Base-by-base conservation (phyloP, 2,888 invertebrate genomes). In the Tetanocera ferruginea region DNA sequence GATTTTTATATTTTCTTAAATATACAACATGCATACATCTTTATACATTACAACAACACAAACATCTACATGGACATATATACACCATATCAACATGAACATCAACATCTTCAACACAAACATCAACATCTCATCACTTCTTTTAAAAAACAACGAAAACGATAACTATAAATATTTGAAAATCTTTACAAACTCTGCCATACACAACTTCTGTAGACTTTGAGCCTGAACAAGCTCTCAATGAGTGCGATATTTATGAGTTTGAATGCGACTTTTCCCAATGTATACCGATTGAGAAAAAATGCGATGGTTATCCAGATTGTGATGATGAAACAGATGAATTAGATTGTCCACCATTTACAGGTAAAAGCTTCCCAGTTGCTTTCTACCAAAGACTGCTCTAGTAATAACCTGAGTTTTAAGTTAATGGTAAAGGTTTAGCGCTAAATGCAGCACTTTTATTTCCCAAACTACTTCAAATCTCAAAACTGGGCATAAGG, bases 261-360 rank as follows among this genome's bases (percentile, higher is more conserved):
- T 88, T 90, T 82, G 87, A 88, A 83, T 90, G 90, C 83, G 90
- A 89, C 82, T 84, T 83, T 79, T 83, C 86, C 37, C 87, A 84
- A 80, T 90, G 90, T 79, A 86, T 90, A 82, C 86, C 92, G 81
- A 89, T 90, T 85, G 90, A 90, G 83, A 91, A 91, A 88, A 91
- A 90, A 85, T 94, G 95, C 89, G 91, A 95, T 88, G 90, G 90
- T 66, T 84, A 85, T 64, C 81, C 84, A 8, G 93, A 95, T 88
- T 95, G 94, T 88, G 83, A 86, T 1, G 94, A 94, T 86, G 91
- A 91, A 78, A 91, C 91, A 19, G 94, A 94, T 85, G 94, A 94
- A 86, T 91, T 86, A 83, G 87, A 88, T 84, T 90, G 90, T 86
- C 86, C 87, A 57, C 83, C 83, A 76, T 85, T 87, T 67, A 85